These are phyloP conservation scores for Microcebus murinus DNA, from an alignment of 2,113 vertebrate genomes.

Conservation along the genomic window DNA sequence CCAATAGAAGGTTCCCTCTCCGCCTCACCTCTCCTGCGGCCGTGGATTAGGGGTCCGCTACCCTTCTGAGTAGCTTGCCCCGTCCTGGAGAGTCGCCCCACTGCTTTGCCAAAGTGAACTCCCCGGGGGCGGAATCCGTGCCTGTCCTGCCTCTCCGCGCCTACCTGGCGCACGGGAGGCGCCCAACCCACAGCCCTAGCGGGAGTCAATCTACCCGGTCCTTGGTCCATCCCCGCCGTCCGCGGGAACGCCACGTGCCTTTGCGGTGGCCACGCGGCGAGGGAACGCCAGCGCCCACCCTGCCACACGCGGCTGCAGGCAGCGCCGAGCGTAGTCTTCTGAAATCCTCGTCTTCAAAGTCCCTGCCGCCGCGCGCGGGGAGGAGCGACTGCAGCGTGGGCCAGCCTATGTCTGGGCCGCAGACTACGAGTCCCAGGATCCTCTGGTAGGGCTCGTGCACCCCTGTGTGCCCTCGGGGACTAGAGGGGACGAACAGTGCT, in stretches of 20 bases:
- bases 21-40: neutral
- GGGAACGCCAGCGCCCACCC: too few species aligned
- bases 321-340: accelerated
- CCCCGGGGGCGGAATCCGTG: neutral
- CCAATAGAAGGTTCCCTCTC: neutral
- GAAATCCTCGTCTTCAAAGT: neutral
- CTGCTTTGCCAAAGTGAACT: neutral
- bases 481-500: too few species aligned
- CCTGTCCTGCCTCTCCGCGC: neutral
- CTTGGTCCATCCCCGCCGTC: neutral
- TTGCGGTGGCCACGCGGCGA: neutral
- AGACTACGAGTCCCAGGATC: neutral
- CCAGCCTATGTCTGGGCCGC: accelerated
- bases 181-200: neutral
- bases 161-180: neutral
- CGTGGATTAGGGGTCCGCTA: neutral
- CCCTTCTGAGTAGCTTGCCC: neutral
- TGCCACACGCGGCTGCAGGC: neutral
- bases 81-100: neutral
- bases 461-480: accelerated
- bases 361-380: accelerated
- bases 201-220: neutral
- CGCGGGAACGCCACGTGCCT: neutral
- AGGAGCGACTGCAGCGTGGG: accelerated
- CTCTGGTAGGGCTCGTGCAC: neutral